Evolutionary conservation across 2,888 invertebrate species (phyloP).

Genomic region (Epinotia bilunana): DNA sequence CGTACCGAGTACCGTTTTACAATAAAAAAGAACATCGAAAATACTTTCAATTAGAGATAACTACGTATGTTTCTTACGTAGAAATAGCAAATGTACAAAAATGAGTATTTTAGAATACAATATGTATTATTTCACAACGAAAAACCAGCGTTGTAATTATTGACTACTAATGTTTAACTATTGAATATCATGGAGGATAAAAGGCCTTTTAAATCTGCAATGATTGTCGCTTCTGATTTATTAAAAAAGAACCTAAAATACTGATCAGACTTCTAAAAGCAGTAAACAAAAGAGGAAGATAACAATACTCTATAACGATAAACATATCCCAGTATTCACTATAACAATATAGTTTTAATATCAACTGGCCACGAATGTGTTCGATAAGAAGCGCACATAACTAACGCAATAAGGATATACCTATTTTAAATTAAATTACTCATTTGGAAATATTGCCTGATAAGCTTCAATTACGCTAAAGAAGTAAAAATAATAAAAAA

Average conservation of each 20-base stretch:
- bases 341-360: conserved; percentile 75
- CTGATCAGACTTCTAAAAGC: conserved; percentile 28
- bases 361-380: conserved; percentile 81
- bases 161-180: conserved; percentile 1
- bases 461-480: conserved; percentile 72
- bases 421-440: conserved; percentile 57
- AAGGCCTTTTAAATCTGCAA: conserved; percentile 2
- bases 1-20: neutral
- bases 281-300: conserved; percentile 11
- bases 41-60: conserved; percentile 21
- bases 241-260: conserved; percentile 32
- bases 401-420: conserved; percentile 52
- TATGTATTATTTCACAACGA: conserved; percentile 30
- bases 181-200: conserved; percentile 2
- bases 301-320: conserved; percentile 47
- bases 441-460: conserved; percentile 65
- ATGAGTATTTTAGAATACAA: conserved; percentile 44
- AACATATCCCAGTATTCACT: conserved; percentile 70
- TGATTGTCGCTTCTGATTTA: conserved; percentile 12
- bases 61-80: conserved; percentile 40
- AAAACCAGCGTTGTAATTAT: conserved; percentile 25
- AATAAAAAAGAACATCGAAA: conserved; percentile 19
- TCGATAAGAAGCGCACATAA: conserved; percentile 63
- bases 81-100: conserved; percentile 37
- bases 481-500: conserved; percentile 73